A percentile compares a stretch with the other conserved stretches of the same genome.
These are phyloP conservation scores for Mastigias papua DNA, from an alignment of 30 jellyfish, hydroid and myxozoan genomes.

Conservation along the genomic window DNA sequence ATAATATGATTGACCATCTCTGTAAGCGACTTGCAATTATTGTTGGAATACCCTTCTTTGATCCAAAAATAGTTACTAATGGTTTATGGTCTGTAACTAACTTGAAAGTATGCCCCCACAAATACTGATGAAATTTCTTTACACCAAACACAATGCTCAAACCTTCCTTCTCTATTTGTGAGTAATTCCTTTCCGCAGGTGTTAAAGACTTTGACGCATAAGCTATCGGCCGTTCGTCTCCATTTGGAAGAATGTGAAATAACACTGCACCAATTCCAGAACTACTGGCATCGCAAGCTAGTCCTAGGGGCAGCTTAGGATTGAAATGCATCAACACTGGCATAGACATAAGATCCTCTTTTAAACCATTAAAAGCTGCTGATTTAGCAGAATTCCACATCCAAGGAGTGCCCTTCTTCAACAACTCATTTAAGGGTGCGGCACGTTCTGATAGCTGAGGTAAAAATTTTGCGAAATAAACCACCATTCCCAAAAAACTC, in stretches of 20 bases:
- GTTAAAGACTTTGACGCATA: constrained; percentile 73
- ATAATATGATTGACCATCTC: constrained; percentile 61
- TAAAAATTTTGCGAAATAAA: constrained; percentile 61
- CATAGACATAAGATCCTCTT: constrained; percentile 61
- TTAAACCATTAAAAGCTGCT: constrained; percentile 60
- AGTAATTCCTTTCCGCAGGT: constrained; percentile 59
- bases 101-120: constrained; percentile 59
- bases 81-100: constrained; percentile 74
- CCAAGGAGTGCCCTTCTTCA: constrained; percentile 67
- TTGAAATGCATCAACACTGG: constrained; percentile 68
- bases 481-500: constrained; percentile 58
- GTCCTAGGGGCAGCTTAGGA: constrained; percentile 62
- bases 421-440: constrained; percentile 70
- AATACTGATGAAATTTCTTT: constrained; percentile 69
- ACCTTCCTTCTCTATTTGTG: constrained; percentile 74
- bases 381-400: constrained; percentile 50
- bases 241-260: constrained; percentile 52
- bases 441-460: constrained; percentile 77
- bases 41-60: constrained; percentile 75
- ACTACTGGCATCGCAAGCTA: constrained; percentile 77
- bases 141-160: constrained; percentile 73
- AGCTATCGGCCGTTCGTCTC: constrained; percentile 71
- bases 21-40: constrained; percentile 73
- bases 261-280: constrained; percentile 76
- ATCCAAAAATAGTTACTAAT: constrained; percentile 62